A percentile compares a stretch with the other conserved stretches of the same genome.
Conservation (phyloP, 2,888 invertebrate species). For the Doris montereyensis region DNA sequence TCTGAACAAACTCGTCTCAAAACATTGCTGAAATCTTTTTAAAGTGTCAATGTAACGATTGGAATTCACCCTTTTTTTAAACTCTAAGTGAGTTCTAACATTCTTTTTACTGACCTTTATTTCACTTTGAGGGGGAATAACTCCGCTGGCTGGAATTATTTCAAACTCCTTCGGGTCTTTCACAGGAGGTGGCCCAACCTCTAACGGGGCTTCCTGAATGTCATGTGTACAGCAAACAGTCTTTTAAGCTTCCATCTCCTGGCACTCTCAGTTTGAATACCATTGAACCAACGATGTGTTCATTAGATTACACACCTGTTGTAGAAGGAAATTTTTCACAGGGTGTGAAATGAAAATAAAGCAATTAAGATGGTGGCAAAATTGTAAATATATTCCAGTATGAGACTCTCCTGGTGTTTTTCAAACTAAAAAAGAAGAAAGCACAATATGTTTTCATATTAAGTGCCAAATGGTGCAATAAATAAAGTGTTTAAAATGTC, state of each 20-base stretch:
- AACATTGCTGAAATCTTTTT: too few species aligned
- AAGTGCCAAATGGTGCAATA: too few species aligned
- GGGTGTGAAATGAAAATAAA: slow-evolving; percentile 21
- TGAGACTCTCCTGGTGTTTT: too few species aligned
- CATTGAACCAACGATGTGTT: slow-evolving; percentile 73
- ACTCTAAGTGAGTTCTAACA: too few species aligned
- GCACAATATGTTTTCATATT: too few species aligned
- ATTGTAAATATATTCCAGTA: too few species aligned
- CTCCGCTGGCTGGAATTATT: slow-evolving; percentile 67
- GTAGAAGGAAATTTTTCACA: background rate
- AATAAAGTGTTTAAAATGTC: too few species aligned
- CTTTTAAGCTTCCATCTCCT: slow-evolving; percentile 67
- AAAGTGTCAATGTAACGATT: too few species aligned
- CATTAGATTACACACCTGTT: slow-evolving; percentile 59
- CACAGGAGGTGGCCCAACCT: slow-evolving; percentile 45
- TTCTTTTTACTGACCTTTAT: slow-evolving; percentile 52
- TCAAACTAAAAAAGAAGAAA: too few species aligned
- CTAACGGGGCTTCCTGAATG: slow-evolving; percentile 51
- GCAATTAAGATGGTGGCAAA: background rate
- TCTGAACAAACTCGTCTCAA: too few species aligned
- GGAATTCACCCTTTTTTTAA: too few species aligned
- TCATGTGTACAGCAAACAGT: slow-evolving; percentile 64
- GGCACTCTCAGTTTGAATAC: slow-evolving; percentile 70
- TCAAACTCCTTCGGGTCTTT: slow-evolving; percentile 68
- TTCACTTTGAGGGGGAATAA: slow-evolving; percentile 69